A percentile compares a stretch with the other conserved stretches of the same genome.
Evolutionary conservation across 2,797 vertebrate species (phyloP).

Genomic region (Tokudaia muenninki): DNA sequence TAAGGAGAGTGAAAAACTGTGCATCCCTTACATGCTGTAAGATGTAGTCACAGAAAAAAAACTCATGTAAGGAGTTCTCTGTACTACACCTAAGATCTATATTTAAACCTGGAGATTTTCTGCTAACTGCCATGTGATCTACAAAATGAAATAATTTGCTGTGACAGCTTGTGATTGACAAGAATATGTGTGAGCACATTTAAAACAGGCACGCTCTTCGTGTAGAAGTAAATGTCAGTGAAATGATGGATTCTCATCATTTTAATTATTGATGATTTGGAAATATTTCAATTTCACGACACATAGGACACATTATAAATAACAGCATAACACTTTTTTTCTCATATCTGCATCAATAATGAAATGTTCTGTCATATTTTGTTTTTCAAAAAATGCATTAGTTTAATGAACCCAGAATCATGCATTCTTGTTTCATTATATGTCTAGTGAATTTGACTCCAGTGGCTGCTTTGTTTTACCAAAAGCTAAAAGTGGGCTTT

Average conservation of each 20-base stretch:
- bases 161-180: constrained; percentile 89
- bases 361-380: constrained; percentile 87
- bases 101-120: constrained; percentile 84
- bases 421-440: constrained; percentile 66
- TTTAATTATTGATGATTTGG: constrained; percentile 88
- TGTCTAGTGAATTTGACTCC: constrained; percentile 67
- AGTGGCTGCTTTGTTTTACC: neutral
- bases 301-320: constrained; percentile 83
- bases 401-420: constrained; percentile 82
- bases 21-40: constrained; percentile 54
- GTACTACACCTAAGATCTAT: constrained; percentile 79
- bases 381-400: constrained; percentile 85
- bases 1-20: constrained; percentile 71
- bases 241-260: constrained; percentile 88
- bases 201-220: constrained; percentile 84
- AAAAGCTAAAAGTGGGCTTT: neutral
- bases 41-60: constrained; percentile 41
- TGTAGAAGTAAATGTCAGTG: constrained; percentile 82
- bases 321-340: constrained; percentile 86
- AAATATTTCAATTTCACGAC: constrained; percentile 85
- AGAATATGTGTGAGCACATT: constrained; percentile 85
- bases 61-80: constrained; percentile 65
- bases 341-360: constrained; percentile 81
- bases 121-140: constrained; percentile 83
- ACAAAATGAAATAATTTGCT: constrained; percentile 88